Percentiles rank a stretch among this genome's conserved stretches.
Conservation (phyloP, 1,140 invertebrate species). For the Periplaneta americana region DNA sequence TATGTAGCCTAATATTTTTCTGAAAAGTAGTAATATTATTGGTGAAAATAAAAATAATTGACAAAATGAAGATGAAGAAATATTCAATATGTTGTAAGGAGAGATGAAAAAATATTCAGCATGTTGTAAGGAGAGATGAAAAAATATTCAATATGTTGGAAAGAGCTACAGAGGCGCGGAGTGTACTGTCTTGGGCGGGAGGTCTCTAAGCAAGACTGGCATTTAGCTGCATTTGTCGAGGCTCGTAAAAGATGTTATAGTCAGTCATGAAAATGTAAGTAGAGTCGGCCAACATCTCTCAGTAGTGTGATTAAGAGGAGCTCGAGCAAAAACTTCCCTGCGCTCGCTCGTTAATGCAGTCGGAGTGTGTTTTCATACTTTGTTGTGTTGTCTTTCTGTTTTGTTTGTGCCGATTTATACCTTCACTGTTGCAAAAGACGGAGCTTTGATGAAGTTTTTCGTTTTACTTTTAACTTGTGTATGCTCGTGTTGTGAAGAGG, state of each 20-base stretch:
- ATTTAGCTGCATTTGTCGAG: background rate
- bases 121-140: no score
- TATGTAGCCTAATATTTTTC: no score
- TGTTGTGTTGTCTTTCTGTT: background rate
- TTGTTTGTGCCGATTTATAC: background rate
- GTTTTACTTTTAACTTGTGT: background rate
- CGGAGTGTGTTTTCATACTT: background rate
- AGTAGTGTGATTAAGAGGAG: background rate
- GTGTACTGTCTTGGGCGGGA: background rate
- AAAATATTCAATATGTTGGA: no score
- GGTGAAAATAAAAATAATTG: no score
- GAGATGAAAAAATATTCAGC: no score
- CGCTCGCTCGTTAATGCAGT: background rate
- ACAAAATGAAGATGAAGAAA: no score
- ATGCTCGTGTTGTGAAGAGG: background rate
- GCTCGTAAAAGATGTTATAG: background rate
- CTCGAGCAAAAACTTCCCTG: background rate
- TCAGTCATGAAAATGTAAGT: background rate
- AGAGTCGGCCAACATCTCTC: no score
- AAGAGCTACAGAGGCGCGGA: background rate
- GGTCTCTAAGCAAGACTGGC: background rate
- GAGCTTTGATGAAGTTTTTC: background rate
- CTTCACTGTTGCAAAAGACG: background rate
- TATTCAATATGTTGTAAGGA: no score
- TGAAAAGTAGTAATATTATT: no score